Percentiles rank a stretch among this genome's conserved stretches.
Conservation (phyloP, 2,888 invertebrate genomes). For the Tethea ocularis region DNA sequence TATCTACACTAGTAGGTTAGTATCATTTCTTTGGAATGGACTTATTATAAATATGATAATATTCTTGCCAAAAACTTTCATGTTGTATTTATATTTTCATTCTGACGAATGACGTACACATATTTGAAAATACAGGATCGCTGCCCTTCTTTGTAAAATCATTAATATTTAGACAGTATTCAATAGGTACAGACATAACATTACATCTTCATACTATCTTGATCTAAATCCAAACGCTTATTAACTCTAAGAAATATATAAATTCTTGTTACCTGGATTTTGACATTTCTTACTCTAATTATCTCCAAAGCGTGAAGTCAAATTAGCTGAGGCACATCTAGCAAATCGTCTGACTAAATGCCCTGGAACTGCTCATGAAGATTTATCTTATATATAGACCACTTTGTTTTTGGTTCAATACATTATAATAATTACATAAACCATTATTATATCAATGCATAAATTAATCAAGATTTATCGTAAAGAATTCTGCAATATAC, state of each 20-base stretch:
- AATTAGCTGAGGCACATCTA: slow-evolving; percentile 1
- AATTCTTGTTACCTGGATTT: slow-evolving; percentile 1
- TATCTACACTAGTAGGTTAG: not conserved
- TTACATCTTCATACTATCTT: not conserved
- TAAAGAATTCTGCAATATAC: not conserved
- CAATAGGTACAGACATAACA: not conserved
- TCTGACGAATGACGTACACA: not conserved
- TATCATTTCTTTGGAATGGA: too few species aligned
- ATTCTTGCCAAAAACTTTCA: not conserved
- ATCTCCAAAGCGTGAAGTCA: slow-evolving; percentile 5
- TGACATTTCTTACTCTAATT: not conserved
- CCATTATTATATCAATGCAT: not conserved
- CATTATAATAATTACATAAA: not conserved
- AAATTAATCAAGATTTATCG: not conserved
- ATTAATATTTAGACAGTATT: not conserved
- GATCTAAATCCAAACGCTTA: not conserved
- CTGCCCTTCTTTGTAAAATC: not conserved
- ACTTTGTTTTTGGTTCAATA: not conserved
- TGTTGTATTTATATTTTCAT: not conserved
- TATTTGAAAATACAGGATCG: not conserved
- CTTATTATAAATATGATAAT: too few species aligned
- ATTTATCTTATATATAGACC: not conserved
- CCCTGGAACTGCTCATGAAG: slow-evolving; percentile 2
- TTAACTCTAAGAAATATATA: slow-evolving; percentile 2
- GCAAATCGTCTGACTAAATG: not conserved